Evolutionary conservation across 2,797 vertebrate genomes (phyloP).

Genomic region (Eleutherodactylus coqui): DNA sequence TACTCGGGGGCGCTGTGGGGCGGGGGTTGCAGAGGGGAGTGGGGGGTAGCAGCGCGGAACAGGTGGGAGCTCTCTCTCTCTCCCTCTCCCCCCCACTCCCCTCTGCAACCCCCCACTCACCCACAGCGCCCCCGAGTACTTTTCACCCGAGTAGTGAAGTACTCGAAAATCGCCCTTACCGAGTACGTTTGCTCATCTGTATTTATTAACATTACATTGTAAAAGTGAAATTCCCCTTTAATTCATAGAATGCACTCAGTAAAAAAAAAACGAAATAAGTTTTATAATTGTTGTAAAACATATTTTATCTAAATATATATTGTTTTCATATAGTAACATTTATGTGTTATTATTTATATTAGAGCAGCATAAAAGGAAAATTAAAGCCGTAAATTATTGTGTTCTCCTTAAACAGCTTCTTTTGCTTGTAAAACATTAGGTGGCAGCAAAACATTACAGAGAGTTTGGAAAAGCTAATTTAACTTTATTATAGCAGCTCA

Average conservation of each 20-base stretch:
- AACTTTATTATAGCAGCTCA: conserved; percentile 36
- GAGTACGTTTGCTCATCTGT: too few relatives aligned
- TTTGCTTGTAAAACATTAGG: conserved; percentile 54
- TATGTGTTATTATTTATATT: conserved; percentile 48
- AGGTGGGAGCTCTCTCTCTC: too few relatives aligned
- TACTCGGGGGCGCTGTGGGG: too few relatives aligned
- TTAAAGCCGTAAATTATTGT: conserved; percentile 54
- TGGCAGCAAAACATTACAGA: conserved; percentile 58
- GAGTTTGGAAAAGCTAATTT: conserved; percentile 18
- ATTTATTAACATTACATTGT: background rate
- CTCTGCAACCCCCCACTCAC: too few relatives aligned
- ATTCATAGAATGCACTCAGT: background rate
- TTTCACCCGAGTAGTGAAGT: too few relatives aligned
- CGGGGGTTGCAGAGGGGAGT: too few relatives aligned
- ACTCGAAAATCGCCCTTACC: too few relatives aligned
- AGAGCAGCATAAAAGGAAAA: conserved; percentile 20
- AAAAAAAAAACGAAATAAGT: background rate
- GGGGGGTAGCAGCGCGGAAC: too few relatives aligned
- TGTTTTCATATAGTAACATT: conserved; percentile 34
- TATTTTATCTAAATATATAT: conserved; percentile 41
- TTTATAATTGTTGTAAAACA: conserved; percentile 14
- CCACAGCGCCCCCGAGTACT: too few relatives aligned
- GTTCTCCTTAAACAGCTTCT: conserved; percentile 32
- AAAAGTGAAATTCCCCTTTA: background rate
- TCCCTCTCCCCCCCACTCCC: too few relatives aligned